Evolutionary conservation across 92 coral and sea anemone species (phyloP), one percentile per base, ranked within the genome.

Genomic region (Epizoanthus stellaris): DNA sequence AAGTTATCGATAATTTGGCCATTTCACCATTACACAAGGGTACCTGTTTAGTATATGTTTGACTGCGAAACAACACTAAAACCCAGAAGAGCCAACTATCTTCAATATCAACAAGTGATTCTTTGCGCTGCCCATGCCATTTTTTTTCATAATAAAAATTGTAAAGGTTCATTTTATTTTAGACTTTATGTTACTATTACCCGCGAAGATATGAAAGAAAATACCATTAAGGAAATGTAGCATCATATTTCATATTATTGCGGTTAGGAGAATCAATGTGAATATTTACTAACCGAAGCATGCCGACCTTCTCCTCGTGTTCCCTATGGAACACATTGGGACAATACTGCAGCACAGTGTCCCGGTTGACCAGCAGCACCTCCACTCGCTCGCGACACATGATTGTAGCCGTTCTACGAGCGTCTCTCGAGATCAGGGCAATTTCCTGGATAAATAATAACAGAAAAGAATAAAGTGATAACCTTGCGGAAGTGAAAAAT

Each of bases 371-470:
- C 34, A 92, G 87, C 47, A 94, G 82, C 19, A 94, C 95, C 57
- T 94, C 98, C 7, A 94, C 98, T n/a, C 93, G 81, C 72, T 94
- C 98, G 12, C 98, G 90, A 63, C 95, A 92, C 71, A 94, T 92
- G 19, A 94, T 86, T 21, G 98, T 89, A 4, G 98, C 98, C 4
- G 98, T 94, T 21, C 98, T 80, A 3, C 80, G 86, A 19, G 98
- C 93, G 21, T 89, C 95, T 34, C 87, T 87, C 23, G 98, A 82
- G 36, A 94, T 91, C 57, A 94, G 89, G 1, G 98, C 98, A 11
- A 94, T 94, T 67, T 94, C 98, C 98, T 94, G 59, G 7, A 59
- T 52, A 85, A 30, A 19, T 7, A 12, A 17, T 45, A 73, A 36
- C 1, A 15, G 60, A 9, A 74, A 47, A 9, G 47, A 21, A 14